Evolutionary conservation across 2,888 invertebrate species (phyloP), one percentile per base, ranked within the genome.

Genomic region (Zygaena filipendulae): DNA sequence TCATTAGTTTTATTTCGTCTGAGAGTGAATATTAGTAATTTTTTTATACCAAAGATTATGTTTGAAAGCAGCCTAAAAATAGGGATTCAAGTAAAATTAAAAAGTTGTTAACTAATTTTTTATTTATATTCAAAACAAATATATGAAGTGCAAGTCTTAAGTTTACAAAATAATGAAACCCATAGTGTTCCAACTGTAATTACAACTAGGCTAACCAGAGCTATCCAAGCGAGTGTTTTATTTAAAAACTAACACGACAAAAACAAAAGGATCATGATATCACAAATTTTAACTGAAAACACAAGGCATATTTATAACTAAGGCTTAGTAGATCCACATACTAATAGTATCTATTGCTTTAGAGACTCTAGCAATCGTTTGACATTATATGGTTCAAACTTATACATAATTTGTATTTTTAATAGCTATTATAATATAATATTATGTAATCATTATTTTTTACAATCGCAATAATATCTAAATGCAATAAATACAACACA

Each of bases 401-500:
- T 61, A 56, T 40, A 43, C 47, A 52, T 59, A 59, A 55, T 57
- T 59, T 59, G 56, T 60, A 60, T 56, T 48, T 60, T 56, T 55
- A 42, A 47, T 45, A 42, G 42, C 60, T 59, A 61, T 58, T n/a
- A n/a, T n/a, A n/a, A n/a, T n/a, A n/a, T n/a, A n/a, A n/a, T n/a
- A n/a, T n/a, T 51, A 61, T 46, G 49, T 58, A 49, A 55, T 53
- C n/a, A n/a, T n/a, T 63, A 59, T 47, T 68, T 70, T 72, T 66
- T 71, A 77, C 75, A 75, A 55, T 66, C 52, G 59, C 60, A 54
- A 41, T 64, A 59, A 61, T 52, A 61, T 56, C 74, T 75, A 77
- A 77, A 79, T 74, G 77, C 75, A 74, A 72, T 75, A 75, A 74
- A 77, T 75, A 74, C 59, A 67, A 54, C 59, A 53, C 48, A 50